These are phyloP conservation scores for Pampus argenteus DNA, from an alignment of 2,797 vertebrate species.

Conservation along the genomic window DNA sequence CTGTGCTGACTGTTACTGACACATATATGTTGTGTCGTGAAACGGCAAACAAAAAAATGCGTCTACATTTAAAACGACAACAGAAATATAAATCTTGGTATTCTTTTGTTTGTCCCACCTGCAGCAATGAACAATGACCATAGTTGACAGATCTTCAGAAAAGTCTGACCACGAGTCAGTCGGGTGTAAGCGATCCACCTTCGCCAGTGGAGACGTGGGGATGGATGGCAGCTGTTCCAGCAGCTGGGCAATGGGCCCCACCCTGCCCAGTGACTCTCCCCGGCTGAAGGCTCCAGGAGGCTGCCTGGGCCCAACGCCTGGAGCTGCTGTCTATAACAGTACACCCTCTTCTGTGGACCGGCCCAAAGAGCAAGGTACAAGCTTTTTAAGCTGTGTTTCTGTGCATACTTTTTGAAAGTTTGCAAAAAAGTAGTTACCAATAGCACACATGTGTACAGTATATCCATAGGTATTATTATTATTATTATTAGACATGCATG, in stretches of 20 bases:
- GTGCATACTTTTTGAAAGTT: no score
- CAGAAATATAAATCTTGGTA: background rate
- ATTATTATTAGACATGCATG: background rate
- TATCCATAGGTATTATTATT: no score
- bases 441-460: no score
- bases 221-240: slow-evolving; percentile 92
- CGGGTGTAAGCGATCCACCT: slow-evolving; percentile 89
- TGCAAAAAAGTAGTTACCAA: no score
- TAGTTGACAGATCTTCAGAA: slow-evolving; percentile 96
- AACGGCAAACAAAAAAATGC: no score
- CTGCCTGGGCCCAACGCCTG: slow-evolving; percentile 90
- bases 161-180: slow-evolving; percentile 92
- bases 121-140: slow-evolving; percentile 99
- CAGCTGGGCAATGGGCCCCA: slow-evolving; percentile 88
- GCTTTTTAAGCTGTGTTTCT: no score
- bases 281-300: slow-evolving; percentile 85
- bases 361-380: slow-evolving; percentile 90
- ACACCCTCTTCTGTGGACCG: slow-evolving; percentile 86
- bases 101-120: slow-evolving; percentile 22
- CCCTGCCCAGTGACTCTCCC: slow-evolving; percentile 86
- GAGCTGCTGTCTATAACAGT: slow-evolving; percentile 90
- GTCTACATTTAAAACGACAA: background rate
- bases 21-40: no score
- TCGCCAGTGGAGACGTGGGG: slow-evolving; percentile 88
- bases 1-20: no score